A percentile compares a stretch with the other conserved stretches of the same genome.
Conservation (phyloP, 2,888 invertebrate species). For the Deilephila elpenor region DNA sequence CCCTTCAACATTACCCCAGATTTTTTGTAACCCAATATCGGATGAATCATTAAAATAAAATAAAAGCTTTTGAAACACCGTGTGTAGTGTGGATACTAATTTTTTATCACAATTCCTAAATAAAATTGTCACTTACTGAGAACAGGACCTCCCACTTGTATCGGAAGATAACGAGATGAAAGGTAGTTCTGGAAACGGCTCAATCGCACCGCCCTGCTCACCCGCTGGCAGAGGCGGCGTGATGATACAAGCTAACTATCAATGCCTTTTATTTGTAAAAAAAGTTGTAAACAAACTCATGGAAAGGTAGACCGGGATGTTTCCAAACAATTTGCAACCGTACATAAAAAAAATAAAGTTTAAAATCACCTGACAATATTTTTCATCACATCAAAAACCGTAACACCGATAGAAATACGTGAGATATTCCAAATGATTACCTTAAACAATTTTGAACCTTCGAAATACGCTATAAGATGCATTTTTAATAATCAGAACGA, state of each 20-base stretch:
- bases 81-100: background rate
- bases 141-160: slow-evolving; percentile 27
- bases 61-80: background rate
- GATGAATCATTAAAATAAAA: slow-evolving; percentile 4
- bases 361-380: too few relatives aligned
- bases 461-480: background rate
- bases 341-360: background rate
- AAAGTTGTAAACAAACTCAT: slow-evolving; percentile 18
- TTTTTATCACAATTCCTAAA: slow-evolving; percentile 21
- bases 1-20: background rate
- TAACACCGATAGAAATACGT: slow-evolving; percentile 3
- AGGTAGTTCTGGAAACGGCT: slow-evolving; percentile 62
- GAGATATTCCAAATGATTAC: background rate
- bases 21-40: background rate
- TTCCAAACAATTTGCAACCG: background rate
- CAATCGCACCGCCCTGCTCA: slow-evolving; percentile 67
- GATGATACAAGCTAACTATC: slow-evolving; percentile 42
- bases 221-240: slow-evolving; percentile 62
- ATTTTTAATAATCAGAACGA: background rate
- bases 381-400: background rate
- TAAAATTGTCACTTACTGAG: slow-evolving; percentile 23
- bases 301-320: background rate
- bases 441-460: slow-evolving; percentile 4
- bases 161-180: slow-evolving; percentile 1
- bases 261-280: slow-evolving; percentile 32